Base-by-base conservation (phyloP, 2,888 invertebrate species). In the Drosophila antonietae region DNA sequence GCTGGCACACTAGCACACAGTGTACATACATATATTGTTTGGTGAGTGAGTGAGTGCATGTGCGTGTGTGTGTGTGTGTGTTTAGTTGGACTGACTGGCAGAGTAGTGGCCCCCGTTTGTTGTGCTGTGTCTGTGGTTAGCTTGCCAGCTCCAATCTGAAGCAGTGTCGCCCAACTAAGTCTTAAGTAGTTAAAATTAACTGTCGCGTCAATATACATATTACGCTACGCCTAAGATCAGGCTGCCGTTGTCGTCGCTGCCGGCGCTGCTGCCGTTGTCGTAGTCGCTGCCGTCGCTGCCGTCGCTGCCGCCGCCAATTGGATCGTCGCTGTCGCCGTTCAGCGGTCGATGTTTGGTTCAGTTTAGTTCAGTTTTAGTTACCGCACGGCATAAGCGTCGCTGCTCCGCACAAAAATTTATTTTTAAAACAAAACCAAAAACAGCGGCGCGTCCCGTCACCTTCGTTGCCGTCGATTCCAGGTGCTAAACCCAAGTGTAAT, bases 381-480 rank as follows among this genome's bases (percentile, higher is more conserved):
- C 53, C 67, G 80, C 47, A 77, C 64, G 55, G 80, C 64, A 53
- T 59, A 73, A 68, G 78, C 78, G 81, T 66, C 73, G 73, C 68
- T 62, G 73, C 78, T 78, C 66, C 60, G 80, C 75, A 81, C 71
- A 71, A 69, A 28, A 41, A 71, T 86, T 72, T 83, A 86, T 86
- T 86, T 86, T 75, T 72, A 83, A 33, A 81, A 75, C 68, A 75
- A 75, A 70, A 60, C 37, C 56, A 56, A 51, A n/a, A 41, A 68
- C 58, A 60, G 47, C 52, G 74, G 15, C 39, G 39, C 39, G 28
- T 28, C 6, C 28, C 28, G 28, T 28, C 15, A 7, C 15, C 68
- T 61, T 53, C 53, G 71, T 44, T 49, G 52, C 59, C 57, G 61
- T 10, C 53, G 41, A 61, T 49, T 68, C 51, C 75, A 52, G 66